Percentiles rank a stretch among this genome's conserved stretches.
Conservation (phyloP, 2,797 vertebrate genomes). For the Fistularia commersonii region DNA sequence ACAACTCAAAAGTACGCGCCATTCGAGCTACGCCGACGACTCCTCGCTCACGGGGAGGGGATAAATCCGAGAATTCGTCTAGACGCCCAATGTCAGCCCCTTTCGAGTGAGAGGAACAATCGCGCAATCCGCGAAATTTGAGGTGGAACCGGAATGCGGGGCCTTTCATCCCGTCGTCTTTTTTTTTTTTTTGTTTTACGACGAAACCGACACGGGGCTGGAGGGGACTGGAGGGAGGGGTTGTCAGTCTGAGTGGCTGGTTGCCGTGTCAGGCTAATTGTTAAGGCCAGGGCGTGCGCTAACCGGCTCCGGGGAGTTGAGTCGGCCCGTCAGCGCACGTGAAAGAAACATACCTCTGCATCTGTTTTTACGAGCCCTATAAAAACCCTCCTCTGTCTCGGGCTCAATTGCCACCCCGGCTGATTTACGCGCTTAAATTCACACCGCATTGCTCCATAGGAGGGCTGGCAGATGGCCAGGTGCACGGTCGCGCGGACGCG, state of each 20-base stretch:
- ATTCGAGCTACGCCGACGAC: conserved; percentile 46
- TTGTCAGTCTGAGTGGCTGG: conserved; percentile 32
- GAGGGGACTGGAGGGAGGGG: too few relatives aligned
- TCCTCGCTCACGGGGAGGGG: conserved; percentile 28
- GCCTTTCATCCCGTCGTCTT: conserved; percentile 5
- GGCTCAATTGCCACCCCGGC: conserved; percentile 66
- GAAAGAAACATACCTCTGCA: conserved; percentile 73
- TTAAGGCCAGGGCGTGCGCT: conserved; percentile 61
- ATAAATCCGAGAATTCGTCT: conserved; percentile 47
- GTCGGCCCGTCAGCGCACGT: conserved; percentile 59
- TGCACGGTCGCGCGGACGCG: conserved; percentile 31
- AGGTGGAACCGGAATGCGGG: conserved; percentile 49
- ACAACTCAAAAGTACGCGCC: conserved; percentile 21
- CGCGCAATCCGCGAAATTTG: conserved; percentile 35
- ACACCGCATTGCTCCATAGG: conserved; percentile 61
- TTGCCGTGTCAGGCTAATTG: conserved; percentile 60
- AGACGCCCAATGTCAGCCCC: conserved; percentile 35
- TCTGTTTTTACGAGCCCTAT: conserved; percentile 75
- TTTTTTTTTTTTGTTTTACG: conserved; percentile 42
- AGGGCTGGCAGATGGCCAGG: conserved; percentile 73
- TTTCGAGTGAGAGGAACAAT: conserved; percentile 29
- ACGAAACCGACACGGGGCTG: conserved; percentile 11
- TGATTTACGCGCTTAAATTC: conserved; percentile 75
- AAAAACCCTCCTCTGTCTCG: conserved; percentile 72
- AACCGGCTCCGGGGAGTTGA: conserved; percentile 54